Base-by-base conservation (phyloP, 1,140 invertebrate species). In the Trichonephila clavata region DNA sequence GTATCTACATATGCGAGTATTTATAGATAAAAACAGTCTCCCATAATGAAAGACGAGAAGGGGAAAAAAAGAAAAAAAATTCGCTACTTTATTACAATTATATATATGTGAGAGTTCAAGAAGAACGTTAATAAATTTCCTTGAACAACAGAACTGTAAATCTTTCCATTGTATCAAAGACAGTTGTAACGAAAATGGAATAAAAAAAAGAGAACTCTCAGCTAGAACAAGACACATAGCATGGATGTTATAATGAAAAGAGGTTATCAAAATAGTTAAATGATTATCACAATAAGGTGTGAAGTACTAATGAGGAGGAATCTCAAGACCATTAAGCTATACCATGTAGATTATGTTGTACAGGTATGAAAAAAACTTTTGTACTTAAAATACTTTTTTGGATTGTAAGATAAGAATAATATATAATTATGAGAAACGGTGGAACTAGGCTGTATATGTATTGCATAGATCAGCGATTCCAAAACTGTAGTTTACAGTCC, bases 81-180 rank as follows among this genome's bases (percentile, higher is more conserved):
- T n/a, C 6, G 32, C 5, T 43, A 50, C 39, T 89, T 89, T 89
- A 89, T 89, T 89, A 65, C 14, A 63, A 71, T 89, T 50, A 50
- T 71, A 89, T 50, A 50, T 71, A 89, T 89, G 65, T 63, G 27
- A 39, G 39, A 89, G 86, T 50, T 89, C 61, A 68, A 50, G 20
- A 59, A 39, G 84, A 86, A 86, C n/a, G 61, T 43, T 65, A 43
- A 89, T 89, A 89, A 89, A 89, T 89, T 68, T 89, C 63, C 61
- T 89, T 14, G 86, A 89, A 89, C 86, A 89, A 89, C 86, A 71
- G 65, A 89, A 63, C 27, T n/a, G 86, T 89, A 89, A 89, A 89
- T 89, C 65, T 71, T 89, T 68, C 57, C 57, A 89, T 89, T 89
- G 65, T 50, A 57, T 18, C 61, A 14, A 57, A 3, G 86, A 89